Evolutionary conservation across 92 coral and sea anemone species (phyloP).

Genomic region (Blastomussa wellsi): DNA sequence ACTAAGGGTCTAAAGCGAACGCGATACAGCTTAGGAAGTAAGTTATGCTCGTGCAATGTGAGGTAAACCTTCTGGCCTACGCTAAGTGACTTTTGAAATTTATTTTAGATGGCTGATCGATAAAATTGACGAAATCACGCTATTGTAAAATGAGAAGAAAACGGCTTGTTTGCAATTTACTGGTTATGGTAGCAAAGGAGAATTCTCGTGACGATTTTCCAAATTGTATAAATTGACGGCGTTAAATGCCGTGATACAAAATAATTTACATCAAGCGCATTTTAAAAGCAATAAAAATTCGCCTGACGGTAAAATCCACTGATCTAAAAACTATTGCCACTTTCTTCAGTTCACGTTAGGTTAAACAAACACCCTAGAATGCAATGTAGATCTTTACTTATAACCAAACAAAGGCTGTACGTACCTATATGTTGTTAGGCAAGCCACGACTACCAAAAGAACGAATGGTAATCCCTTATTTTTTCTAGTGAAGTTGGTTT

Average conservation of each 20-base stretch:
- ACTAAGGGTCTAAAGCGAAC: neutral
- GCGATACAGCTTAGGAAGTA: neutral
- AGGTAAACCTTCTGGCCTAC: neutral
- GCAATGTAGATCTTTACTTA: neutral
- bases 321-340: neutral
- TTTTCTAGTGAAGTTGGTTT: neutral
- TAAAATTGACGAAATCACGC: neutral
- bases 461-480: neutral
- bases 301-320: neutral
- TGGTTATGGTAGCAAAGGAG: neutral
- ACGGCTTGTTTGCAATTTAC: neutral
- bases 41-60: neutral
- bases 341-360: neutral
- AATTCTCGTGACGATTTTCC: neutral
- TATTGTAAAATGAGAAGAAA: neutral
- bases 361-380: constrained; percentile 8
- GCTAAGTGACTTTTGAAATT: neutral
- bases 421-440: neutral
- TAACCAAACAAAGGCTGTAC: neutral
- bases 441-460: neutral
- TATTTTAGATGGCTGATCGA: neutral
- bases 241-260: neutral
- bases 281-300: neutral
- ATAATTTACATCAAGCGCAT: neutral
- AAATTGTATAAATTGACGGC: neutral